These are phyloP conservation scores for Cryptocephalus moraei DNA, from an alignment of 2,888 invertebrate genomes.

Conservation along the genomic window DNA sequence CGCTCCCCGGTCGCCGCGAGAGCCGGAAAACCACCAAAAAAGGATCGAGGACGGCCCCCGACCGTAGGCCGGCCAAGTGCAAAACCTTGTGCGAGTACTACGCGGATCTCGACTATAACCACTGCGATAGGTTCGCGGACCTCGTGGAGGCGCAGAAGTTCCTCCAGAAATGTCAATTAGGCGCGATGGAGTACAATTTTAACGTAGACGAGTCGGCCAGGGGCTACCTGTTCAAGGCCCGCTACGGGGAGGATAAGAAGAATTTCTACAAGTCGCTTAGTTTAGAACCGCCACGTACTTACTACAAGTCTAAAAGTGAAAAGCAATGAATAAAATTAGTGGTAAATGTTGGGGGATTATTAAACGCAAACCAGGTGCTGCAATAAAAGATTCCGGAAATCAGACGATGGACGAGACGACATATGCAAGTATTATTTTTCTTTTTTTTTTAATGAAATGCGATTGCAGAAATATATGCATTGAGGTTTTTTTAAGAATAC, in stretches of 20 bases:
- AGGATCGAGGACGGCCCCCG: not conserved
- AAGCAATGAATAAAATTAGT: too few species aligned
- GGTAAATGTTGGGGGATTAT: too few species aligned
- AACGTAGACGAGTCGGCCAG: slow-evolving; percentile 36
- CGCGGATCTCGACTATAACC: slow-evolving; percentile 23
- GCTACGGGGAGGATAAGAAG: slow-evolving; percentile 42
- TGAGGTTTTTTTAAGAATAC: too few species aligned
- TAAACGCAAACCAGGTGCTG: too few species aligned
- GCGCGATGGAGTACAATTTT: slow-evolving; percentile 36
- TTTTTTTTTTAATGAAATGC: too few species aligned
- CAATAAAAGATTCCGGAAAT: too few species aligned
- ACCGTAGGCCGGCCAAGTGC: slow-evolving; percentile 11
- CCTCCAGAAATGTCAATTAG: slow-evolving; percentile 36
- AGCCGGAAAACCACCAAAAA: slow-evolving; percentile 4
- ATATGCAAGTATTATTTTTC: too few species aligned
- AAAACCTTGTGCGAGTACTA: slow-evolving; percentile 25
- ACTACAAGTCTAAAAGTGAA: slow-evolving; percentile 1
- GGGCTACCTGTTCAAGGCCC: slow-evolving; percentile 42
- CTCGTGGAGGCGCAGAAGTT: slow-evolving; percentile 32
- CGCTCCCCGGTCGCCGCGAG: not conserved
- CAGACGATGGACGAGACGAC: too few species aligned
- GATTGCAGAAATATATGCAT: too few species aligned
- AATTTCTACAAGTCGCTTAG: slow-evolving; percentile 41
- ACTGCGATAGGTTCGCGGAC: slow-evolving; percentile 29
- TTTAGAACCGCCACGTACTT: slow-evolving; percentile 24